Conservation (phyloP, 2,797 vertebrate species). For the Lindbergichthys nudifrons region DNA sequence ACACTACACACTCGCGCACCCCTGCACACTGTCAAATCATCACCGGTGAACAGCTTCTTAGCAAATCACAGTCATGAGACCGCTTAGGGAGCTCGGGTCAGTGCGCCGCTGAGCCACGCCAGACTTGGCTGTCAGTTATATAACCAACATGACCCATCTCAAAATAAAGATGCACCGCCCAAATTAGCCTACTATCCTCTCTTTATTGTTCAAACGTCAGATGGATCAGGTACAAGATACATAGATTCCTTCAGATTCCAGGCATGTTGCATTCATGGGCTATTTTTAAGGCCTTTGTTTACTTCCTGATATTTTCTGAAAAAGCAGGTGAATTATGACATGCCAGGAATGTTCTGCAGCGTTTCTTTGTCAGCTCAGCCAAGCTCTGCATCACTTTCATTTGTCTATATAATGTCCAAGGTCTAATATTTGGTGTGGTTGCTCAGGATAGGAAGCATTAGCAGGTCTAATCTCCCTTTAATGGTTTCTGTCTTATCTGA, state of each 20-base stretch:
- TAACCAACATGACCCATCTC: slow-evolving; percentile 27
- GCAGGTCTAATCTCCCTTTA: slow-evolving; percentile 70
- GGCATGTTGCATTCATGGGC: not conserved
- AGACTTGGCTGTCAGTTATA: slow-evolving; percentile 33
- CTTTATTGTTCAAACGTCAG: slow-evolving; percentile 7
- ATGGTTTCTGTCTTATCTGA: slow-evolving; percentile 78
- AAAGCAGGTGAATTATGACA: slow-evolving; percentile 55
- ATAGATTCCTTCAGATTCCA: not conserved
- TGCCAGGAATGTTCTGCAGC: slow-evolving; percentile 47
- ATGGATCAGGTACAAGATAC: not conserved
- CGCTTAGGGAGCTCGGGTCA: slow-evolving; percentile 38
- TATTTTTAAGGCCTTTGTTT: slow-evolving; percentile 33
- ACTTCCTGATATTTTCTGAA: slow-evolving; percentile 42
- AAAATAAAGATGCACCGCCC: slow-evolving; percentile 21
- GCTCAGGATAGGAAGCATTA: slow-evolving; percentile 66
- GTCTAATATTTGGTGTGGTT: slow-evolving; percentile 54
- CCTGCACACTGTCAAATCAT: slow-evolving; percentile 22
- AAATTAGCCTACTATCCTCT: slow-evolving; percentile 30
- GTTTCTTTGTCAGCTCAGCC: too few relatives aligned
- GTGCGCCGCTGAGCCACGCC: slow-evolving; percentile 22
- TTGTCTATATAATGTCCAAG: slow-evolving; percentile 66
- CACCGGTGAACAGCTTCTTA: slow-evolving; percentile 12
- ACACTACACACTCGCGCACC: slow-evolving; percentile 3
- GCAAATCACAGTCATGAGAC: slow-evolving; percentile 59
- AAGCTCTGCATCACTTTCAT: slow-evolving; percentile 48